phyloP scores from a whole-genome alignment of 2,113 vertebrate species.

The Diadophis punctatus region DNA sequence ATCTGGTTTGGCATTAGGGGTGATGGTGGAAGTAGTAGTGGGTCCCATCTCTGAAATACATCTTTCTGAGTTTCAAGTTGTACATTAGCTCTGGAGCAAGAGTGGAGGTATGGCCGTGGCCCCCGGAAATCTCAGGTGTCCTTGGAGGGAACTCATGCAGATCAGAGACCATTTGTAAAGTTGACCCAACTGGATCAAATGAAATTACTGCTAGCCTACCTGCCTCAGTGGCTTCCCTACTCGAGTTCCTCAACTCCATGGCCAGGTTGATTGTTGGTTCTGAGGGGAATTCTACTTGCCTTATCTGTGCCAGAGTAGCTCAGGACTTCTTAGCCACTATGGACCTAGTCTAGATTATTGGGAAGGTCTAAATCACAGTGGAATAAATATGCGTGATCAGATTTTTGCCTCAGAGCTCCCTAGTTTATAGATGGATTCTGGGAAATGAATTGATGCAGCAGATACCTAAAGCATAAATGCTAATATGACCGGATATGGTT shows the following conservation, averaged over 20 bases:
- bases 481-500: not conserved
- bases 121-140: not conserved
- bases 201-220: not conserved
- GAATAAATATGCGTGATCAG: not conserved
- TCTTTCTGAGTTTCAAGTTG: not conserved
- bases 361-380: not conserved
- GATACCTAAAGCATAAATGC: not conserved
- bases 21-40: not conserved
- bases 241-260: not conserved
- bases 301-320: not conserved
- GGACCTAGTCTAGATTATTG: not conserved
- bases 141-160: not conserved
- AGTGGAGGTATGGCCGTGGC: not conserved
- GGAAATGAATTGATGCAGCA: not conserved
- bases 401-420: not conserved
- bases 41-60: not conserved
- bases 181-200: not conserved
- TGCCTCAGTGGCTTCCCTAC: not conserved
- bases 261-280: not conserved
- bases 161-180: not conserved
- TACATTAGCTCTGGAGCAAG: not conserved
- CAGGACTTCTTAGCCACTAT: not conserved
- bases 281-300: not conserved
- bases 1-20: not conserved
- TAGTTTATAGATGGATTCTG: not conserved